Evolutionary conservation across 2,888 invertebrate genomes (phyloP).

Genomic region (Pristionchus mayeri): DNA sequence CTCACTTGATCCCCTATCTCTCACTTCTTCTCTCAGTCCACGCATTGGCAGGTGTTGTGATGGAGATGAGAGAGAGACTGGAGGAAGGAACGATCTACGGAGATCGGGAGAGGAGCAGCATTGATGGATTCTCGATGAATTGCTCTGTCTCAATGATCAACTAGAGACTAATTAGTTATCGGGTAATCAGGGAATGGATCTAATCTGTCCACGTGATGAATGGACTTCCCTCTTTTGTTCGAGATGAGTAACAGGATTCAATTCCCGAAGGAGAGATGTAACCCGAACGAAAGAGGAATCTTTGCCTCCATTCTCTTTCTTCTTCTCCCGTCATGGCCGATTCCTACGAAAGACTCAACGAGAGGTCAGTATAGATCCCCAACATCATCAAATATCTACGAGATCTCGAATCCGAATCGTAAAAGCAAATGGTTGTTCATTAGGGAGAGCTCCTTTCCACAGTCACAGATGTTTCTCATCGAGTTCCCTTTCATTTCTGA

Average conservation of each 20-base stretch:
- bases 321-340: conserved; percentile 8
- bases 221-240: not conserved
- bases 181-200: not conserved
- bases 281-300: not conserved
- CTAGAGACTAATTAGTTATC: not conserved
- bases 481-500: conserved; percentile 6
- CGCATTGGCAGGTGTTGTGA: not conserved
- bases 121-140: not conserved
- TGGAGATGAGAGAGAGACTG: not conserved
- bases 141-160: too few relatives aligned
- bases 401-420: too few relatives aligned
- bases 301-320: conserved; percentile 6
- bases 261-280: conserved; percentile 4
- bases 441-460: not conserved
- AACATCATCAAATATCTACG: too few relatives aligned
- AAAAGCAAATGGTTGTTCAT: not conserved
- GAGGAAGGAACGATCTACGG: not conserved
- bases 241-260: not conserved
- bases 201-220: not conserved
- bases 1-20: conserved; percentile 22
- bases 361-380: conserved; percentile 8
- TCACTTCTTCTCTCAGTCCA: not conserved
- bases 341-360: not conserved
- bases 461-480: conserved; percentile 23
- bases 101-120: not conserved